Percentiles rank a stretch among this genome's conserved stretches.
Conservation (phyloP, 30 jellyfish, hydroid and myxozoan genomes). For the Chrysaora quinquecirrha region DNA sequence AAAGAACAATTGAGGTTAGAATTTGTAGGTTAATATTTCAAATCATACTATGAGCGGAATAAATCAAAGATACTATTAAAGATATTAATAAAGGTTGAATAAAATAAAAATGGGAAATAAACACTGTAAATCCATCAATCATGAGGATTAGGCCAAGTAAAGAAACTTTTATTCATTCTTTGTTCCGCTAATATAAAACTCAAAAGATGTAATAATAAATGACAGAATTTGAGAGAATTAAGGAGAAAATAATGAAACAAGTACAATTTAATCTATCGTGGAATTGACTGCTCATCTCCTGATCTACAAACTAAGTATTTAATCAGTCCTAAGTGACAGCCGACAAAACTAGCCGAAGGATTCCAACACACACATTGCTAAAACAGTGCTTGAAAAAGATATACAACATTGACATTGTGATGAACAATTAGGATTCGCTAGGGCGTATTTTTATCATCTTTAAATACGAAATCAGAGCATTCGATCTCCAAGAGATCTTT, state of each 20-base stretch:
- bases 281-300: slow-evolving; percentile 66
- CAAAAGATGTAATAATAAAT: slow-evolving; percentile 68
- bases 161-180: slow-evolving; percentile 56
- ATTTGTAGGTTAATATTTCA: slow-evolving; percentile 18
- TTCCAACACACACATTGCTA: slow-evolving; percentile 34
- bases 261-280: slow-evolving; percentile 51
- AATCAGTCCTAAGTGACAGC: slow-evolving; percentile 73
- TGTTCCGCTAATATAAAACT: slow-evolving; percentile 56
- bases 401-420: neutral
- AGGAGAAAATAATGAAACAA: slow-evolving; percentile 60
- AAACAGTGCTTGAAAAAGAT: slow-evolving; percentile 34
- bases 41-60: slow-evolving; percentile 48
- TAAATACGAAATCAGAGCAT: no score
- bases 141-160: slow-evolving; percentile 56
- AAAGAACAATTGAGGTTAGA: slow-evolving; percentile 34
- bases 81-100: slow-evolving; percentile 33
- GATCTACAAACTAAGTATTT: slow-evolving; percentile 64
- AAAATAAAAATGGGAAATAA: slow-evolving; percentile 72
- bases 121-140: slow-evolving; percentile 72
- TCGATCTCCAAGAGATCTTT: no score
- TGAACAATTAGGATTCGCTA: neutral
- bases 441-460: slow-evolving; percentile 18
- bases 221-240: slow-evolving; percentile 76
- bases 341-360: slow-evolving; percentile 78
- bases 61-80: slow-evolving; percentile 53